Evolutionary conservation across 2,797 vertebrate genomes (phyloP).

Genomic region (Hydrophis major): DNA sequence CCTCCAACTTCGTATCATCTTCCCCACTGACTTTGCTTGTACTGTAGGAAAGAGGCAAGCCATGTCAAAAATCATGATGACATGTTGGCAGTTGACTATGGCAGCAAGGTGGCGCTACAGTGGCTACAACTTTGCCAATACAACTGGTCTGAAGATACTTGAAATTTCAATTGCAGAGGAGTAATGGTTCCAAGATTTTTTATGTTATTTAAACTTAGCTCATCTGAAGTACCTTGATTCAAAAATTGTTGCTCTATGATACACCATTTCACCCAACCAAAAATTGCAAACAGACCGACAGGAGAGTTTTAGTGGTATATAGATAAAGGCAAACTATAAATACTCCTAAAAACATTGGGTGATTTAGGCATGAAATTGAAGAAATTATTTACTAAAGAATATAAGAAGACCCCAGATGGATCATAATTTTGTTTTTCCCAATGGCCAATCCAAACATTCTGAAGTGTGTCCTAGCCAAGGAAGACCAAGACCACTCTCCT

Average conservation of each 20-base stretch:
- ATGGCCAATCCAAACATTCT: not conserved
- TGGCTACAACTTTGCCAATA: too few species aligned
- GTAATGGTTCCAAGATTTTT: not conserved
- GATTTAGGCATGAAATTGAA: constrained; percentile 59
- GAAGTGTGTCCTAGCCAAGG: not conserved
- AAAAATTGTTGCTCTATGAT: not conserved
- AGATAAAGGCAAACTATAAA: constrained; percentile 42
- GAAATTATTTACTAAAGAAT: constrained; percentile 54
- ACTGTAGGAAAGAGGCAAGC: too few species aligned
- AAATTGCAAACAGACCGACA: not conserved
- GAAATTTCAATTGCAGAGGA: too few species aligned
- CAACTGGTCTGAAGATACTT: too few species aligned
- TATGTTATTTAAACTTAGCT: not conserved
- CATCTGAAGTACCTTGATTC: not conserved
- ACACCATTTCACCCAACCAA: not conserved
- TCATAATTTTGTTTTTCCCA: not conserved
- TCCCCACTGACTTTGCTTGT: not conserved
- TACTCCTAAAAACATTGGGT: constrained; percentile 55
- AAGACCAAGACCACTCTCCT: not conserved
- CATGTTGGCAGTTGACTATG: too few species aligned
- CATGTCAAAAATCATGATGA: too few species aligned
- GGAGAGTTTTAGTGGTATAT: not conserved
- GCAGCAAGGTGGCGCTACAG: too few species aligned
- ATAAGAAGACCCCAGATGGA: not conserved
- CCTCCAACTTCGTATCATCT: not conserved